These are phyloP conservation scores for Ricordea florida DNA, from an alignment of 92 coral and sea anemone species.

Conservation along the genomic window DNA sequence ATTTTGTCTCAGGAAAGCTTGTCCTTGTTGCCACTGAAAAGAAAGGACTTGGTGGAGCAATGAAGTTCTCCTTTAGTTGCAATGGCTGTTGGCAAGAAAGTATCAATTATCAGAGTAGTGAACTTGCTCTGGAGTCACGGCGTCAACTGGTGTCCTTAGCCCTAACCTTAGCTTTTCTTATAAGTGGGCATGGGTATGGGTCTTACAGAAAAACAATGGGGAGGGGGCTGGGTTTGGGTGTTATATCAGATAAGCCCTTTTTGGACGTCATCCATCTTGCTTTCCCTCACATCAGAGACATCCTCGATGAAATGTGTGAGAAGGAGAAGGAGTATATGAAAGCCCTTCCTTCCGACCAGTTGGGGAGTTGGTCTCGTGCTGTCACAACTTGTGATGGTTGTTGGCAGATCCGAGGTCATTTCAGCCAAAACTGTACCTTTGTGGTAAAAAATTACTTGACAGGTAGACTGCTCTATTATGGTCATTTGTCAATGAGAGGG, in stretches of 20 bases:
- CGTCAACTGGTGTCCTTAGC: slow-evolving; percentile 27
- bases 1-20: no score
- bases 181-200: slow-evolving; percentile 55
- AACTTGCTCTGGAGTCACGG: slow-evolving; percentile 27
- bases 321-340: no score
- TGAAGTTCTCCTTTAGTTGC: slow-evolving; percentile 17
- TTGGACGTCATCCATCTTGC: slow-evolving; percentile 44
- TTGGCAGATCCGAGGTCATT: no score
- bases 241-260: slow-evolving; percentile 46
- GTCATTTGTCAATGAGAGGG: no score
- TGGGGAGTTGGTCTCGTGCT: no score
- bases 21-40: no score
- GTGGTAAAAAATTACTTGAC: no score
- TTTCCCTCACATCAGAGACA: slow-evolving; percentile 38
- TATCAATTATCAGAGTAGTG: slow-evolving; percentile 15
- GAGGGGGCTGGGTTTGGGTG: slow-evolving; percentile 40
- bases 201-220: slow-evolving; percentile 47
- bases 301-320: slow-evolving; percentile 60
- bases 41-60: slow-evolving; percentile 44
- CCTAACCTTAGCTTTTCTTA: slow-evolving; percentile 40
- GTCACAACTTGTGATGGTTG: no score
- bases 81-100: slow-evolving; percentile 14
- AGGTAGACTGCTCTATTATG: no score
- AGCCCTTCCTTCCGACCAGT: no score
- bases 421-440: no score